These are phyloP conservation scores for Physella acuta DNA, from an alignment of 1,140 invertebrate genomes.

Conservation along the genomic window DNA sequence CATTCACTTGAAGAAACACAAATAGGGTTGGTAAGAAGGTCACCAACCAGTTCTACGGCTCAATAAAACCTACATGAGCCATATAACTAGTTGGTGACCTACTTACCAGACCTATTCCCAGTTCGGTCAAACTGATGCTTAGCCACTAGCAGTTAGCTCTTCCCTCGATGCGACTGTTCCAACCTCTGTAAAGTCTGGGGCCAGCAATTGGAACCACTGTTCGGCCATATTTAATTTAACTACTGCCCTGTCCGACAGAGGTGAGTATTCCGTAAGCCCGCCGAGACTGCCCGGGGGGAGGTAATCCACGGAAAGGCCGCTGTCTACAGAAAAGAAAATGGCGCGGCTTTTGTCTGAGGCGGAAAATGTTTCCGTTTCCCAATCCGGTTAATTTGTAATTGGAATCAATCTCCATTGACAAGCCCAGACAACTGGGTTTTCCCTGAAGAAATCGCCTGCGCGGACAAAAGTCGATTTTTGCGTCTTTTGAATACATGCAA, in stretches of 20 bases:
- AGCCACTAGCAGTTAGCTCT: no score
- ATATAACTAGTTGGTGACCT: no score
- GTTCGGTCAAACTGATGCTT: no score
- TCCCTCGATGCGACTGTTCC: no score
- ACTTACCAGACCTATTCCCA: no score
- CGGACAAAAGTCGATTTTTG: not conserved
- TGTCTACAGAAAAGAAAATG: constrained; percentile 10
- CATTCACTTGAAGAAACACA: no score
- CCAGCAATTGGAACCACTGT: constrained; percentile 6
- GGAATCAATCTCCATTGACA: not conserved
- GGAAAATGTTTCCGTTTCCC: constrained; percentile 15
- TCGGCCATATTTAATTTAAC: constrained; percentile 16
- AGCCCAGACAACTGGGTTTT: not conserved
- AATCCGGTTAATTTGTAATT: constrained; percentile 17
- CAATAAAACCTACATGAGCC: no score
- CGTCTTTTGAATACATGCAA: not conserved
- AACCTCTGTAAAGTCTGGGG: not conserved
- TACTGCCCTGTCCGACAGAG: not conserved
- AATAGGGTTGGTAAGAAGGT: no score
- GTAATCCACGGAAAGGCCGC: not conserved
- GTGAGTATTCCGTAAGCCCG: constrained; percentile 14
- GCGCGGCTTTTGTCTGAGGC: constrained; percentile 7
- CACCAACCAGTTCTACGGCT: no score
- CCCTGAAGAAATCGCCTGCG: not conserved
- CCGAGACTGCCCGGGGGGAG: constrained; percentile 1